Percentiles rank a stretch among this genome's conserved stretches.
Evolutionary conservation across 37 sponge, comb jelly and placozoan genomes (phyloP).

Genomic region (Halichondria panicea): DNA sequence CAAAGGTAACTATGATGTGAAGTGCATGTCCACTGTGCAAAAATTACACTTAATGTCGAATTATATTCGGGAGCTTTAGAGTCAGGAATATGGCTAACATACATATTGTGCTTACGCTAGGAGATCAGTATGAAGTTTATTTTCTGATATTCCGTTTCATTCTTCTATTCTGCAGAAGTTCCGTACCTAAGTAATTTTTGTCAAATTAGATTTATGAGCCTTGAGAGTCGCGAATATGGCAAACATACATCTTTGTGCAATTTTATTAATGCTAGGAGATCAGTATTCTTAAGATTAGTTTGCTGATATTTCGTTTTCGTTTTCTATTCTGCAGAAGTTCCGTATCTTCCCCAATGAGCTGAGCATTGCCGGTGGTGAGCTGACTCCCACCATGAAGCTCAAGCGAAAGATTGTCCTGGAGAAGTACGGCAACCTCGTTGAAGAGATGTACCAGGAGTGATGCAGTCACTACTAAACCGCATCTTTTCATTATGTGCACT

Average conservation of each 20-base stretch:
- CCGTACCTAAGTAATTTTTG: slow-evolving; percentile 25
- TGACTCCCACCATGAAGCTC: slow-evolving; percentile 90
- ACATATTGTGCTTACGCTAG: too few species aligned
- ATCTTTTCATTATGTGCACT: not conserved
- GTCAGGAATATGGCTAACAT: too few species aligned
- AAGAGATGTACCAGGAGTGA: slow-evolving; percentile 72
- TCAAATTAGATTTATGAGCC: not conserved
- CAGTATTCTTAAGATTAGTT: too few species aligned
- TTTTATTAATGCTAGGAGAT: too few species aligned
- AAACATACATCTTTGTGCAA: too few species aligned
- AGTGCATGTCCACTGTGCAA: too few species aligned
- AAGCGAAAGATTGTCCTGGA: slow-evolving; percentile 76
- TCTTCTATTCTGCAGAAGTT: slow-evolving; percentile 86
- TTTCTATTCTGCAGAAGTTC: slow-evolving; percentile 84
- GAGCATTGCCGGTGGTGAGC: slow-evolving; percentile 66
- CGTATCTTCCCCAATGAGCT: slow-evolving; percentile 78
- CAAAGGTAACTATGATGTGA: too few species aligned
- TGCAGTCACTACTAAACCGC: not conserved
- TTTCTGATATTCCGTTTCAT: too few species aligned
- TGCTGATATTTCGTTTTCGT: too few species aligned
- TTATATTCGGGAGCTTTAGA: not conserved
- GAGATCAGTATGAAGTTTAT: too few species aligned
- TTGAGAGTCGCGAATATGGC: not conserved
- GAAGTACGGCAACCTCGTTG: slow-evolving; percentile 77
- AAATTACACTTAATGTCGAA: not conserved